Evolutionary conservation across 2,888 invertebrate species (phyloP).

Genomic region (Dryobotodes eremita): DNA sequence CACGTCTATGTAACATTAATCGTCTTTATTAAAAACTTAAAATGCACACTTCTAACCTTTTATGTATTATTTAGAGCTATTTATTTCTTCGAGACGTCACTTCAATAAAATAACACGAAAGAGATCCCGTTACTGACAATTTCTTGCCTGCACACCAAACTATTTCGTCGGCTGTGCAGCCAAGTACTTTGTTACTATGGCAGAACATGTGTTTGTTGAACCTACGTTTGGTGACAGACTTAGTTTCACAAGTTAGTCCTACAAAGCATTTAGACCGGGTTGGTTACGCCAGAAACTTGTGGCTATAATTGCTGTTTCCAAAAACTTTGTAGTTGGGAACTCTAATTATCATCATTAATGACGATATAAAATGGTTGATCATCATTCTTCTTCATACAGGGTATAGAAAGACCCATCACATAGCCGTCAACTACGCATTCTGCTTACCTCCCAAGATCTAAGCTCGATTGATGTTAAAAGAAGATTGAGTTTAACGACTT

Average conservation of each 20-base stretch:
- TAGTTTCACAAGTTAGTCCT: constrained; percentile 8
- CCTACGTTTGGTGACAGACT: not conserved
- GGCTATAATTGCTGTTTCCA: not conserved
- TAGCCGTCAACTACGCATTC: not conserved
- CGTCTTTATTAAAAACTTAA: not conserved
- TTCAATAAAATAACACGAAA: not conserved
- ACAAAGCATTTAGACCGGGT: constrained; percentile 18
- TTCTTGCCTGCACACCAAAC: not conserved
- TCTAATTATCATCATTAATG: not conserved
- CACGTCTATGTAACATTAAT: no score
- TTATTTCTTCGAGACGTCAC: not conserved
- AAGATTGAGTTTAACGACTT: constrained; percentile 31
- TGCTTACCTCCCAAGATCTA: constrained; percentile 26
- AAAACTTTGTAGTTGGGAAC: not conserved
- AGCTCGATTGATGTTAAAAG: not conserved
- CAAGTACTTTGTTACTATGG: not conserved
- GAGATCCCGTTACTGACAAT: not conserved
- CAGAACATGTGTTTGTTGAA: not conserved
- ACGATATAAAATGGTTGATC: no score
- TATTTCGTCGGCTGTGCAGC: not conserved
- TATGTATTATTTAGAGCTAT: not conserved
- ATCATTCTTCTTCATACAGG: no score
- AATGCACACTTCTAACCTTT: not conserved
- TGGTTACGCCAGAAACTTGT: constrained; percentile 1
- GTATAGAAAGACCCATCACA: no score